Conservation (phyloP, 2,113 vertebrate species). For the Dasyprocta punctata region DNA sequence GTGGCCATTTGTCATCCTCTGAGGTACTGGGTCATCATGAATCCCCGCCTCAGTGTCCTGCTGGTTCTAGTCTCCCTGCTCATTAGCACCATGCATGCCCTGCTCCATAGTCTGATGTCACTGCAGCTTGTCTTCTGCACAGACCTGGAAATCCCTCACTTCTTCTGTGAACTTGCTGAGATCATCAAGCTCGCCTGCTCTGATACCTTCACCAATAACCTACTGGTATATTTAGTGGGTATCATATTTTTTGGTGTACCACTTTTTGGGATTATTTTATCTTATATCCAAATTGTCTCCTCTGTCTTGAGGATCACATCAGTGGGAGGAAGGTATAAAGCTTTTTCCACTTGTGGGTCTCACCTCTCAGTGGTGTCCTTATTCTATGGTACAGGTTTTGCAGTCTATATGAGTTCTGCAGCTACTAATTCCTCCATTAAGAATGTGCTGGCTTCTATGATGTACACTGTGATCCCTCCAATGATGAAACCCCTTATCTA, state of each 20-base stretch:
- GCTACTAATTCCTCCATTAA: neutral
- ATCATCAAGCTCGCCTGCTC: neutral
- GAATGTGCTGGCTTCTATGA: neutral
- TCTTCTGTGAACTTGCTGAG: neutral
- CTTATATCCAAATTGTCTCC: slow-evolving; percentile 13
- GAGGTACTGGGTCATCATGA: neutral
- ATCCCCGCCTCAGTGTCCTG: neutral
- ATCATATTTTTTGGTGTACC: neutral
- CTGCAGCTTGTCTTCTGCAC: neutral
- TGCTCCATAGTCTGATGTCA: neutral
- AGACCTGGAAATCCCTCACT: neutral
- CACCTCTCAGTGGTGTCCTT: slow-evolving; percentile 49
- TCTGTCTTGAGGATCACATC: slow-evolving; percentile 52
- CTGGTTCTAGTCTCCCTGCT: neutral
- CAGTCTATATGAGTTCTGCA: slow-evolving; percentile 30
- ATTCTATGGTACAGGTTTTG: slow-evolving; percentile 51
- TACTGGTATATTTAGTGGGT: neutral
- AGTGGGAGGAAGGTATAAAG: neutral
- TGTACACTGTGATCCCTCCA: slow-evolving; percentile 35
- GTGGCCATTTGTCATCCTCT: neutral
- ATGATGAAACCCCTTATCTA: neutral
- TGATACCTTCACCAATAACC: neutral
- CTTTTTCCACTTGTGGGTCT: slow-evolving; percentile 58
- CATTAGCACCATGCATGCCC: neutral
- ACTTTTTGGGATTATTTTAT: slow-evolving; percentile 16